phyloP scores from a whole-genome alignment of 2,888 invertebrate species.

The Coenonympha arcania region DNA sequence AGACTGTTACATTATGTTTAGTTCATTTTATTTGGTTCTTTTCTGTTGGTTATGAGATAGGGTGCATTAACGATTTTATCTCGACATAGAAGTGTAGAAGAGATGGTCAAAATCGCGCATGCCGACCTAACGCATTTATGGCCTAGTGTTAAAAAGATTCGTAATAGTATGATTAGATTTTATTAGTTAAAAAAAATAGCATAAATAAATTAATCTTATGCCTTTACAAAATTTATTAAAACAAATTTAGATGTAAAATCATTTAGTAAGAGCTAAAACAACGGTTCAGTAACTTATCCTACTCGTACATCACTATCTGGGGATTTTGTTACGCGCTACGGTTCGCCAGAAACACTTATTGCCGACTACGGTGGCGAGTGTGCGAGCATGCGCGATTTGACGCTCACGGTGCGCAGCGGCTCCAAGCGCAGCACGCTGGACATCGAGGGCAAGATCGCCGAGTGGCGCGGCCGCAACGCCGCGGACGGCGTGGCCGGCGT shows the following conservation, averaged over 20 bases:
- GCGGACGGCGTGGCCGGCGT: constrained; percentile 24
- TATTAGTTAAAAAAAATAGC: not conserved
- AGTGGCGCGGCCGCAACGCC: constrained; percentile 56
- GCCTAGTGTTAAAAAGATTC: not conserved
- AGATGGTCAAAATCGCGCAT: constrained; percentile 16
- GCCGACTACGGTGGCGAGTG: not conserved
- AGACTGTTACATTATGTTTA: constrained; percentile 28
- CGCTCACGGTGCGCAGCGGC: constrained; percentile 42
- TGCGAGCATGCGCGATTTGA: constrained; percentile 17
- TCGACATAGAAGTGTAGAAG: no score
- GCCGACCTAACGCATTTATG: constrained; percentile 8
- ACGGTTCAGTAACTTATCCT: no score
- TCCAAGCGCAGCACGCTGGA: constrained; percentile 70
- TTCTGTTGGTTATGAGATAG: constrained; percentile 17
- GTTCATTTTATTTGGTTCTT: constrained; percentile 23
- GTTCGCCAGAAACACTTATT: not conserved
- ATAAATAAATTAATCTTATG: no score
- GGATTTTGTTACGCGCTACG: not conserved
- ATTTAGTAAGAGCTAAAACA: no score
- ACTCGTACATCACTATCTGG: no score
- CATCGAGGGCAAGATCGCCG: constrained; percentile 70
- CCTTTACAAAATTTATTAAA: no score
- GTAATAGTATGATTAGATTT: not conserved
- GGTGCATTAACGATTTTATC: not conserved
- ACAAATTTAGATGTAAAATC: no score